These are phyloP conservation scores for Gymnoscelis rufifasciata DNA, from an alignment of 2,888 invertebrate genomes.

Conservation along the genomic window DNA sequence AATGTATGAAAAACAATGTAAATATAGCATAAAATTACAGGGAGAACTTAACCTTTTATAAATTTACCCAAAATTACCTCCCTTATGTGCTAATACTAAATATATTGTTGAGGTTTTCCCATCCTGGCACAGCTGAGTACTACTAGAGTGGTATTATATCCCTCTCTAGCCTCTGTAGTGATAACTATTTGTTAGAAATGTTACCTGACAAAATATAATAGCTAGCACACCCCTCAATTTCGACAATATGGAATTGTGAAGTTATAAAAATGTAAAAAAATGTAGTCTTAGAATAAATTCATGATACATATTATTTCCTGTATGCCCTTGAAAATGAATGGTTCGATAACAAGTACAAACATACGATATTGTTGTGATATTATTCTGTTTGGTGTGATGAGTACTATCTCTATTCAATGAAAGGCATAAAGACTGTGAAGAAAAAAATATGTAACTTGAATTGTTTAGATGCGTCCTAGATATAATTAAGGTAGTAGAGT, in stretches of 20 bases:
- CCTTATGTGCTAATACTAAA: background rate
- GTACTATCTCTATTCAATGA: constrained; percentile 35
- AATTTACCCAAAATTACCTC: constrained; percentile 9
- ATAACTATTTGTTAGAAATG: background rate
- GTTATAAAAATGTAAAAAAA: constrained; percentile 60
- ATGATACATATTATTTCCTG: constrained; percentile 44
- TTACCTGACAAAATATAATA: background rate
- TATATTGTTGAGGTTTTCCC: no score
- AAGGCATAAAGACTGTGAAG: constrained; percentile 35
- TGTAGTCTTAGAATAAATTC: constrained; percentile 37
- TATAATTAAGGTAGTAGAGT: constrained; percentile 19
- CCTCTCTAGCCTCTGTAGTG: no score
- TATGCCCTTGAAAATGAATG: constrained; percentile 21
- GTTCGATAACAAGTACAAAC: constrained; percentile 55
- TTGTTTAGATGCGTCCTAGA: constrained; percentile 24
- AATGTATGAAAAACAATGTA: constrained; percentile 17
- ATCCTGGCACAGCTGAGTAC: no score
- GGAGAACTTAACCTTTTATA: constrained; percentile 7
- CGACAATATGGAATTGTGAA: constrained; percentile 69
- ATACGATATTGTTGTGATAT: constrained; percentile 46
- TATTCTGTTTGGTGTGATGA: constrained; percentile 32
- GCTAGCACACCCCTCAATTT: background rate
- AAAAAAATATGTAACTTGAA: constrained; percentile 48
- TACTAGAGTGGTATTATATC: no score
- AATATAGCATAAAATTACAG: constrained; percentile 9